Base-by-base conservation (phyloP, 2,797 vertebrate genomes). In the Oophaga sylvatica region DNA sequence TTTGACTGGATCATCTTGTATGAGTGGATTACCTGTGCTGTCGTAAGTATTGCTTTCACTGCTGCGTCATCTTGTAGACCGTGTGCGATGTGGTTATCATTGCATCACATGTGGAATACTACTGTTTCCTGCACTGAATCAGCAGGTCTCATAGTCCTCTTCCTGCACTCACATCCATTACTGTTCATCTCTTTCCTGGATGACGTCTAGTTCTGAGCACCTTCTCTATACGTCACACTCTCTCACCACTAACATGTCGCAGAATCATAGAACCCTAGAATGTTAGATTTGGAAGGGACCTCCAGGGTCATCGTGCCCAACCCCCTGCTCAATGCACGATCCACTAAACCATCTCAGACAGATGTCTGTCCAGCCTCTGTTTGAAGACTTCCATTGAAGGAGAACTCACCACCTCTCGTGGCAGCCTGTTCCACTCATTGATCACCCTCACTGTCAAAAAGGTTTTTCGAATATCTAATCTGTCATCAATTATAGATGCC, bases 81-180 rank as follows among this genome's bases (percentile, higher is more conserved):
- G 56, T 83, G 81, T n/a, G 75, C 63, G 16, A 11, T 63, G 56
- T 11, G 80, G 57, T 57, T 83, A 60, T 79, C 87, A 70, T 84
- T 62, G 13, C 35, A 70, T 5, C 57, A 71, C 26, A 26, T 26
- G 16, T 75, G 60, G 75, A 88, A 62, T 84, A 41, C 17, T 80
- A 80, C 35, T 84, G 81, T 59, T 88, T 84, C 87, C 81, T 88
- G 87, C 76, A 79, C 71, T 83, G 65, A 53, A 88, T 62, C 60
- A 67, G 71, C 73, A 35, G 53, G 19, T 22, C 75, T 71, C 65
- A 31, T 41, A 31, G 71, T 17, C 57, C 29, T 31, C 62, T 88
- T 88, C 87, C 87, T 88, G 81, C 81, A 20, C 56, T 71, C 76
- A 62, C 56, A 16, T 62, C 68, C 75, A 84, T 79, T 57, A 79